Percentiles rank a stretch among this genome's conserved stretches.
phyloP scores from a whole-genome alignment of 2,888 invertebrate genomes.

The Polia nebulosa region DNA sequence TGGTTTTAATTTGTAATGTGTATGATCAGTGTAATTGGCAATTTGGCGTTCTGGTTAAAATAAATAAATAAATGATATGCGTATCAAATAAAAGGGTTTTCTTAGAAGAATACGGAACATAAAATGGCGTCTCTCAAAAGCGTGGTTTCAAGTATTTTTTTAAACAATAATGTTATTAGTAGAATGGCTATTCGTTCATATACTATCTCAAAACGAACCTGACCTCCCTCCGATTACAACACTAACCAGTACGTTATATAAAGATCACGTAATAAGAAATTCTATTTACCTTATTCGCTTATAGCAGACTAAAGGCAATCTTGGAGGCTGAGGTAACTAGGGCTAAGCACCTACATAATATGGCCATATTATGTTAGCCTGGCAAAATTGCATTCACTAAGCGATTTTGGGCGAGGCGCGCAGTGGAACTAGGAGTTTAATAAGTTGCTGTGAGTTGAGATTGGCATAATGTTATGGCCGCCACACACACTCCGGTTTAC shows the following conservation, averaged over 20 bases:
- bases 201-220: background rate
- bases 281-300: constrained; percentile 61
- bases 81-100: no score
- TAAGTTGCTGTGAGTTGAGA: background rate
- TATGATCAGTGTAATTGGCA: no score
- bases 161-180: no score
- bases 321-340: constrained; percentile 57
- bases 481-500: no score
- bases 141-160: no score
- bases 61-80: no score
- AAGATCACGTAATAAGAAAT: constrained; percentile 59
- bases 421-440: constrained; percentile 6
- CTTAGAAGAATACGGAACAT: no score
- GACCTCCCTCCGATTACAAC: background rate
- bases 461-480: no score
- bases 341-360: constrained; percentile 66
- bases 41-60: no score
- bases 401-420: constrained; percentile 62
- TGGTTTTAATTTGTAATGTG: no score
- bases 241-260: constrained; percentile 12
- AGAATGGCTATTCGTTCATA: background rate
- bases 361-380: constrained; percentile 66
- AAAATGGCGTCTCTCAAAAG: no score
- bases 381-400: constrained; percentile 70
- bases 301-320: constrained; percentile 52